Base-by-base conservation (phyloP, 2,888 invertebrate genomes). In the Dasysyrphus albostriatus region DNA sequence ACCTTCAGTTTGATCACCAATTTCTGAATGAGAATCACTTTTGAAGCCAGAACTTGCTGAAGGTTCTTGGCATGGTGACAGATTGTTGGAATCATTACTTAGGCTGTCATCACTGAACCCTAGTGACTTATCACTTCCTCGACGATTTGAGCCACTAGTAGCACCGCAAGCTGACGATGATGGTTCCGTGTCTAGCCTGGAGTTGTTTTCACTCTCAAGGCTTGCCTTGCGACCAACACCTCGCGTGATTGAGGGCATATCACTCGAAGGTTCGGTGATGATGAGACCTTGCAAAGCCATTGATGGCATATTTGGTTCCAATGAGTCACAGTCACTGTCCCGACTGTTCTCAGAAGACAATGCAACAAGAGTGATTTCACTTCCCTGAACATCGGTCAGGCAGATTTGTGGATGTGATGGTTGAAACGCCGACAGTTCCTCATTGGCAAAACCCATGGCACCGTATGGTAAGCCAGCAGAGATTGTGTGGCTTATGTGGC, bases 341-440 rank as follows among this genome's bases (percentile, higher is more conserved):
- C 95, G 95, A 0, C 96, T 96, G 0, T 96, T 96, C 0, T 96
- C 96, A 0, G 96, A 96, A 3, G 95, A 95, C 74, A 94, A 94
- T 0, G 96, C 96, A 0, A 97, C 96, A 3, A 97, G 90, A 0
- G 97, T 97, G 0, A 97, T 95, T 92, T 97, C 96, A 7, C 96
- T 96, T 0, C 98, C 98, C 73, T 97, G 94, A 72, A 98, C 98
- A 91, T 98, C 98, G 0, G 98, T 98, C 10, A 98, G 94, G 89
- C 97, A 98, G 83, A 98, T 98, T 92, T 98, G 98, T 0, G 98
- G 98, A 91, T 96, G 95, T 56, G 93, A 93, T 83, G 90, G 89
- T 59, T 89, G 90, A 82, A 90, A 90, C 10, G 89, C 89, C 7
- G 89, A 89, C 12, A 88, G 75, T 34, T 88, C 61, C 5, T 89